Percentiles rank a stretch among this genome's conserved stretches.
Evolutionary conservation across 2,113 vertebrate genomes (phyloP).

Genomic region (Pampusana beccarii): DNA sequence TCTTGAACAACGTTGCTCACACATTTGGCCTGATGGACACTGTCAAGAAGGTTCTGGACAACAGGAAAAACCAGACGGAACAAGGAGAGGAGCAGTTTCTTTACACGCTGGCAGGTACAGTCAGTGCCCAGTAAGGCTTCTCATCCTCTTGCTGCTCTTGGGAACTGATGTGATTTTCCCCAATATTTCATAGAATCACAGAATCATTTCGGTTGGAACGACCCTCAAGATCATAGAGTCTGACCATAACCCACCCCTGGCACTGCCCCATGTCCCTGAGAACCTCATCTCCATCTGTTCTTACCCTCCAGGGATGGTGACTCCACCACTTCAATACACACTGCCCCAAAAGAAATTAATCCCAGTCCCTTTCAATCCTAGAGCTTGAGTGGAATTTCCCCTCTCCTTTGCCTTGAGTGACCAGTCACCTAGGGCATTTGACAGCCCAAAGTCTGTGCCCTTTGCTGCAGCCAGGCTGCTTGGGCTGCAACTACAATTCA

Average conservation of each 20-base stretch:
- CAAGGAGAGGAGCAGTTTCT: conserved; percentile 90
- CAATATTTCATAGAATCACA: too few relatives aligned
- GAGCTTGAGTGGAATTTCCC: neutral
- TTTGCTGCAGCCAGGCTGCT: neutral
- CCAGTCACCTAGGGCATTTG: neutral
- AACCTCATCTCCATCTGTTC: too few relatives aligned
- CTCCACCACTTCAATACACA: neutral
- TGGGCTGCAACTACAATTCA: fast-evolving
- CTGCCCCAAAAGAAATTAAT: neutral
- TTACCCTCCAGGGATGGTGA: too few relatives aligned
- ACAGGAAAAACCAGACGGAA: conserved; percentile 85
- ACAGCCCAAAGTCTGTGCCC: neutral
- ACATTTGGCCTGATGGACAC: conserved; percentile 94
- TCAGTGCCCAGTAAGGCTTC: neutral
- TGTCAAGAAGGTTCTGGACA: conserved; percentile 90
- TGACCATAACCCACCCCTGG: too few relatives aligned
- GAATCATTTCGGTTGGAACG: too few relatives aligned
- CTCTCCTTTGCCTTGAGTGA: neutral
- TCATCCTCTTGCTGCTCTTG: neutral
- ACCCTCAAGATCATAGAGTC: too few relatives aligned
- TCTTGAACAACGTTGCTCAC: conserved; percentile 93
- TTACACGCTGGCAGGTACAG: conserved; percentile 83
- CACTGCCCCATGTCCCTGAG: too few relatives aligned
- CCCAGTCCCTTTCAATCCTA: neutral
- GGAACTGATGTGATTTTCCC: neutral